Evolutionary conservation across 2,797 vertebrate species (phyloP).

Genomic region (Mormyrus proboscirostris): DNA sequence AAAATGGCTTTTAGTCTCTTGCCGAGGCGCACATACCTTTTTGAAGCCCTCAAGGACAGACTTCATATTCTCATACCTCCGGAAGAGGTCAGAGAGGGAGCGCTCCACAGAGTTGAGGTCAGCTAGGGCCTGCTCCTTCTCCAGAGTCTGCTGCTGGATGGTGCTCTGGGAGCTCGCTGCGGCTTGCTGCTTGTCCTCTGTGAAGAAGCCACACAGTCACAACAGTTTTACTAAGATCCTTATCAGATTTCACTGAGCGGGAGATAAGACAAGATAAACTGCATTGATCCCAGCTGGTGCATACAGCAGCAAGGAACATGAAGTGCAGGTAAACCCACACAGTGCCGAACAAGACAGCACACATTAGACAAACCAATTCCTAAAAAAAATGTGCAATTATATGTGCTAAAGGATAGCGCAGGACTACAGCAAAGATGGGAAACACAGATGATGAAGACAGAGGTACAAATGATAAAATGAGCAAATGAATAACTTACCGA

Average conservation of each 20-base stretch:
- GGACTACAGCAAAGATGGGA: not conserved
- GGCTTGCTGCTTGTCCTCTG: slow-evolving; percentile 86
- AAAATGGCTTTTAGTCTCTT: not conserved
- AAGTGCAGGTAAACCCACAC: not conserved
- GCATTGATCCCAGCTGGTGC: not conserved
- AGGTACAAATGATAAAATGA: not conserved
- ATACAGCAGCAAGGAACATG: not conserved
- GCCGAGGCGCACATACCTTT: slow-evolving; percentile 68
- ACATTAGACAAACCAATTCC: not conserved
- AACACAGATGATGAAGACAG: not conserved
- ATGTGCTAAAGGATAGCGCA: not conserved
- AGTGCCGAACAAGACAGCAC: not conserved
- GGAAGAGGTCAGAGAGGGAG: slow-evolving; percentile 90
- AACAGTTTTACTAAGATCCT: not conserved
- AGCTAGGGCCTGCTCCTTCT: slow-evolving; percentile 86
- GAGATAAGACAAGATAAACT: not conserved
- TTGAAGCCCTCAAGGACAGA: slow-evolving; percentile 90
- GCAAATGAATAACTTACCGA: slow-evolving; percentile 67
- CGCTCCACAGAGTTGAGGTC: slow-evolving; percentile 94
- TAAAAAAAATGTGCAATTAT: not conserved
- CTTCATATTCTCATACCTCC: slow-evolving; percentile 95
- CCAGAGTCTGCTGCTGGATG: slow-evolving; percentile 77
- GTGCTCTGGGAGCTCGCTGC: slow-evolving; percentile 74
- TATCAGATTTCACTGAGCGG: not conserved
- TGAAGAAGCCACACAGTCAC: not conserved